Base-by-base conservation (phyloP, 2,113 vertebrate species). In the Pygoscelis adeliae region DNA sequence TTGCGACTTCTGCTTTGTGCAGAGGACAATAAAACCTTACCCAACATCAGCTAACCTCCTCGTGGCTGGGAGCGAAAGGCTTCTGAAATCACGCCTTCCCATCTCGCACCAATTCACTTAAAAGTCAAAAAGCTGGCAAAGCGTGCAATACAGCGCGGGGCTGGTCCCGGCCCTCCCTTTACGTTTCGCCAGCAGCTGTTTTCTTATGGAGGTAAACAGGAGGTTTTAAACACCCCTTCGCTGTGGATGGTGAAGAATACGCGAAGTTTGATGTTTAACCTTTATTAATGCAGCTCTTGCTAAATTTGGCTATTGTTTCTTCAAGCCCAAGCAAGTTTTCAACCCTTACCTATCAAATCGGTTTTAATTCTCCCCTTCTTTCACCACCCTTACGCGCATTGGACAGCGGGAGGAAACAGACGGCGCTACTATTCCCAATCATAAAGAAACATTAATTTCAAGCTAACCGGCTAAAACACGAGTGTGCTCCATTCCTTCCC, bases 1-100 rank as follows among this genome's bases (percentile, higher is more conserved):
- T 90, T 74, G 88, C 79, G 79, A 92, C 93, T 96, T 89, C 34
- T 88, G 93, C 92, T 95, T 97, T 97, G 86, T 92, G 90, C 55
- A 22, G 69, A 83, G 94, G 90, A 95, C 78, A 92, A 91, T 94
- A 93, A 87, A 90, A 83, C 78, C 87, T 67, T 93, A 44, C 77
- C 49, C 84, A 65, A 10, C n/a, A 77, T 13, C 71, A 73, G 93
- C 93, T 79, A 91, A 95, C 47, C 93, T 96, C 93, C 91, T 91
- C 87, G 89, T 89, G 88, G 87, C 87, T 36, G 67, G 86, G 69
- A 84, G 83, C 29, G 53, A 85, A 80, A 91, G 77, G 91, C 72
- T 93, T 55, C 56, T 1, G n/a, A 53, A 89, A 87, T 83, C 88
- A 78, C 44, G 72, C 83, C 59, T 94, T 85, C 69, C 49, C 11